Evolutionary conservation across 2,797 vertebrate species (phyloP), one percentile per base, ranked within the genome.

Genomic region (Enteromius anoplus): DNA sequence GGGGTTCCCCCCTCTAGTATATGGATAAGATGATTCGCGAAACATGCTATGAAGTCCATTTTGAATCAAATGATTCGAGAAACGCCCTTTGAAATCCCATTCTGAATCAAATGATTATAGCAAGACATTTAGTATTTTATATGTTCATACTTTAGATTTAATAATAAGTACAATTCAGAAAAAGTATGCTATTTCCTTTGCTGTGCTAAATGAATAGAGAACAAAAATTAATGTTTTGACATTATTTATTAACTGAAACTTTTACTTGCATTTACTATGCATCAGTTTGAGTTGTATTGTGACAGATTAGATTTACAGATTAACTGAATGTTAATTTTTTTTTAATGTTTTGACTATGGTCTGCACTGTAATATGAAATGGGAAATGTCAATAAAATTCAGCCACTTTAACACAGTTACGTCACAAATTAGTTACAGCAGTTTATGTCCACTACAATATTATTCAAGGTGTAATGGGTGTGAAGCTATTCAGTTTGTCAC

Each of bases 401-500:
- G 1, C 37, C 49, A 15, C 5, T 9, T 72, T 51, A 26, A 10
- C 10, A 6, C 2, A 73, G 21, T 17, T 75, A 23, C 32, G 3
- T 58, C 51, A 40, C 51, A 42, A 60, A 40, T 26, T 58, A n/a
- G 53, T 37, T 9, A 58, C 4, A 7, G 6, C 34, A 58, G 40
- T 75, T 55, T 9, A 75, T 75, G 72, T 66, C 11, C 11, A 51
- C 29, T 66, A 23, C 49, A 66, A 34, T 68, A 53, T 78, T 66
- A 79, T 53, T 68, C 12, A 37, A 26, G 14, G 45, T 68, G 12
- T 40, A 68, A 68, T 68, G 29, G 2, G 21, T 78, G 77, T 78
- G 21, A 79, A 58, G 26, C 23, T 32, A 29, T 81, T 73, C 26
- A 26, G 21, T 40, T 40, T 51, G n/a, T 29, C 15, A 6, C 8